Evolutionary conservation across 2,113 vertebrate species (phyloP), one percentile per base, ranked within the genome.

Genomic region (Reinhardtius hippoglossoides): DNA sequence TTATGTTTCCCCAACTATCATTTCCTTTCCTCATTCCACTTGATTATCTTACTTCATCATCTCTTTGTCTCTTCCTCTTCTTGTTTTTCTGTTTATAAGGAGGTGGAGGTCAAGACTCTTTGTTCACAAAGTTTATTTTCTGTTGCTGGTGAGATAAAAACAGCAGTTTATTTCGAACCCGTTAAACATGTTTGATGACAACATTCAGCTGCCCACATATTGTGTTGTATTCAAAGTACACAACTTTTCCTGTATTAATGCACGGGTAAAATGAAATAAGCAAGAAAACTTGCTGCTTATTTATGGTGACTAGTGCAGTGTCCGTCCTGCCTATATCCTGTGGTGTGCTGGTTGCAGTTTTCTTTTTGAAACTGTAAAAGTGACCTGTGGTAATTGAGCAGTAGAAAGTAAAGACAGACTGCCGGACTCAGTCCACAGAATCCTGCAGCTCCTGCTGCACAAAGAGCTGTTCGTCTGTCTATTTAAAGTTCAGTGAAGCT

Each of bases 101-200:
- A 67, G 60, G 74, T 60, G 16, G 70, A 71, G 71, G 61, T 81
- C 55, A 71, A 71, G 55, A 67, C 48, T 26, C 40, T 76, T 67
- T 63, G 58, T 76, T 84, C 50, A 1, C 48, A 15, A 5, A 16
- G 21, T 67, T 64, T 67, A 37, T 58, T 54, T 40, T 68, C 35
- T n/a, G 62, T 44, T 59, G 63, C 54, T 35, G 0, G 26, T 0
- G 1, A 60, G 44, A 69, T 27, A 54, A 67, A 26, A 80, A 65
- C 2, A 7, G 20, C 23, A 23, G 37, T 64, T 70, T 27, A 16
- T 61, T 68, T 71, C 16, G 37, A 27, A 65, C n/a, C 24, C 24
- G 18, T 70, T 10, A 35, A 26, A 14, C 35, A 20, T 42, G 54
- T 18, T 9, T 7, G 21, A 37, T 65, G 31, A 18, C 16, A 48